These are phyloP conservation scores for Brenthis hecate DNA, from an alignment of 2,888 invertebrate genomes.

Conservation along the genomic window DNA sequence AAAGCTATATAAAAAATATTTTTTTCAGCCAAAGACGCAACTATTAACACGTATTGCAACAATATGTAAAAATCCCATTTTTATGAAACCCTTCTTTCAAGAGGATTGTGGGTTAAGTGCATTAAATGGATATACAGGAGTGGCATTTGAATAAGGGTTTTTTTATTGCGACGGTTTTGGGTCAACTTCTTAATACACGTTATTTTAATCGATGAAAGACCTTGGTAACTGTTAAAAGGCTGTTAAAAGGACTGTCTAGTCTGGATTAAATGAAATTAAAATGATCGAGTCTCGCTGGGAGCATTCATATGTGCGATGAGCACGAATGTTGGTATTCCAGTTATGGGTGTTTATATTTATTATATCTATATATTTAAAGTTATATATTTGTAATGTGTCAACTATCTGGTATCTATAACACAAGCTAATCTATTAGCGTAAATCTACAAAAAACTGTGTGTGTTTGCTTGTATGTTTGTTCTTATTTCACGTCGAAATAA, in stretches of 20 bases:
- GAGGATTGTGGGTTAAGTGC: constrained; percentile 14
- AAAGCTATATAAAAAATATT: not conserved
- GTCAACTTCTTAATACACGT: constrained; percentile 3
- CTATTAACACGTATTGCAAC: constrained; percentile 1
- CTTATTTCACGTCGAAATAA: too few relatives aligned
- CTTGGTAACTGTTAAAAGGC: not conserved
- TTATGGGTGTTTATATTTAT: too few relatives aligned
- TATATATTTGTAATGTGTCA: too few relatives aligned
- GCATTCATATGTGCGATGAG: too few relatives aligned
- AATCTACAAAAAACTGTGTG: too few relatives aligned
- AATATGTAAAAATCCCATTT: constrained; percentile 23
- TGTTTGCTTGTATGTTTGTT: too few relatives aligned
- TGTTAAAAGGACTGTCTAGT: not conserved
- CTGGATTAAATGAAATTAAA: not conserved
- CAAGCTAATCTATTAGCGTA: too few relatives aligned
- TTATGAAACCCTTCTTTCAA: constrained; percentile 25
- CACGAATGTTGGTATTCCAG: too few relatives aligned
- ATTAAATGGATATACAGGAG: constrained; percentile 30
- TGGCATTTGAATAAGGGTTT: constrained; percentile 30
- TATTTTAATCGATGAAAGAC: constrained; percentile 15
- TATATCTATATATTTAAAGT: too few relatives aligned
- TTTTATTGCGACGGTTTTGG: constrained; percentile 26
- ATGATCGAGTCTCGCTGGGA: too few relatives aligned
- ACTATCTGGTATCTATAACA: too few relatives aligned
- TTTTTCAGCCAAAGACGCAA: not conserved